Percentiles rank a stretch among this genome's conserved stretches.
Conservation (phyloP, 2,888 invertebrate species). For the Ferrisia virgata region DNA sequence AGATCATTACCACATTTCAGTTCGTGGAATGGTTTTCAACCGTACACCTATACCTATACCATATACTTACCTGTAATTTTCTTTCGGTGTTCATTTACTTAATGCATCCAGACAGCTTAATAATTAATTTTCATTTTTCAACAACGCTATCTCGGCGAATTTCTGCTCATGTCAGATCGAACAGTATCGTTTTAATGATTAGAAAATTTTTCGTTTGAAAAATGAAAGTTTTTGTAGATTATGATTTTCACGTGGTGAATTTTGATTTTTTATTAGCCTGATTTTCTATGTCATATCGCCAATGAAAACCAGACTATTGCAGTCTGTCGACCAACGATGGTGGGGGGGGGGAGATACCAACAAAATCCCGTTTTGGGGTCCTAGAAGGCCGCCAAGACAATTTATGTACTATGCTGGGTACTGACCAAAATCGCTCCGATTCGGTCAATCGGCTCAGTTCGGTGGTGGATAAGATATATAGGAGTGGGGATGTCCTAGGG, state of each 20-base stretch:
- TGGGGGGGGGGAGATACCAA: no score
- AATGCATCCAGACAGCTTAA: neutral
- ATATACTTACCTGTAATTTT: neutral
- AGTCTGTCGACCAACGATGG: no score
- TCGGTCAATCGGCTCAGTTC: no score
- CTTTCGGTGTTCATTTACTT: neutral
- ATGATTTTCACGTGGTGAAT: neutral
- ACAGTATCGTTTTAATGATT: neutral
- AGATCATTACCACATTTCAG: neutral
- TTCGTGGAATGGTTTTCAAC: neutral
- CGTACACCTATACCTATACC: no score
- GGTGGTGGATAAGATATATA: no score
- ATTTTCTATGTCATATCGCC: no score
- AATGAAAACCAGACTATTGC: no score
- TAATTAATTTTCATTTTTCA: conserved; percentile 9
- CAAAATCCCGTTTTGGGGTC: no score
- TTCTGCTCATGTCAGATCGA: neutral
- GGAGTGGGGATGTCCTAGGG: no score
- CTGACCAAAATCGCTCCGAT: no score
- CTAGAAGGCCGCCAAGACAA: no score
- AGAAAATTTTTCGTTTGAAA: neutral
- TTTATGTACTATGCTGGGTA: no score
- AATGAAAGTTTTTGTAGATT: neutral
- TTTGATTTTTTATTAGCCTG: neutral
- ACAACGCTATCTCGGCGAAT: neutral